Evolutionary conservation across 2,888 invertebrate genomes (phyloP), one percentile per base, ranked within the genome.

Genomic region (Meghimatium bilineatum): DNA sequence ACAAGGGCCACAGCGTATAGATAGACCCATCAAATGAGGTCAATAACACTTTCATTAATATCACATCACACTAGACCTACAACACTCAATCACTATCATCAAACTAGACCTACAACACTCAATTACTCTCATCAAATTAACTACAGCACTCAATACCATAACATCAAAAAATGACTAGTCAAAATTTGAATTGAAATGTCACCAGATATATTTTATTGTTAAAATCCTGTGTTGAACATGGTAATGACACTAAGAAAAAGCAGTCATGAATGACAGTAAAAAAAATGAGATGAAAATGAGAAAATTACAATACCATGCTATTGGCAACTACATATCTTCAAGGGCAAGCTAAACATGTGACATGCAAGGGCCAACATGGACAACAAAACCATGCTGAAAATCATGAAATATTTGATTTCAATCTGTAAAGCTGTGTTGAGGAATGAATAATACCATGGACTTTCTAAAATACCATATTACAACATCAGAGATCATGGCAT

Each of bases 151-250:
- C n/a, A 23, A 56, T 3, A 10, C 56, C 56, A 56, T 23, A 56
- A 56, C 23, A 14, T 56, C 12, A 14, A 17, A 23, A 56, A 56
- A 23, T 23, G 23, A 56, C 14, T 23, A 56, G 23, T 20, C n/a
- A n/a, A 56, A 10, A 32, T 3, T 36, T 66, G 8, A 20, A 12
- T 66, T 78, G n/a, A n/a, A 78, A 63, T 77, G 76, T 78, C 77
- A 78, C 77, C 77, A 78, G 66, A 78, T 78, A 75, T 60, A n/a
- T 76, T 63, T 78, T 66, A 66, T 78, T 78, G 36, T 78, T 78
- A 78, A 78, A 78, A 78, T 66, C 66, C 32, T 66, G 3, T 36
- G 20, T 36, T 66, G 56, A 78, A 66, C 66, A 78, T 66, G 26
- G 44, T 56, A 66, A 66, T 78, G 77, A 78, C 77, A 78, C 63